Percentiles rank a stretch among this genome's conserved stretches.
Conservation (phyloP, 2,797 vertebrate genomes). For the Chaunax sp. region DNA sequence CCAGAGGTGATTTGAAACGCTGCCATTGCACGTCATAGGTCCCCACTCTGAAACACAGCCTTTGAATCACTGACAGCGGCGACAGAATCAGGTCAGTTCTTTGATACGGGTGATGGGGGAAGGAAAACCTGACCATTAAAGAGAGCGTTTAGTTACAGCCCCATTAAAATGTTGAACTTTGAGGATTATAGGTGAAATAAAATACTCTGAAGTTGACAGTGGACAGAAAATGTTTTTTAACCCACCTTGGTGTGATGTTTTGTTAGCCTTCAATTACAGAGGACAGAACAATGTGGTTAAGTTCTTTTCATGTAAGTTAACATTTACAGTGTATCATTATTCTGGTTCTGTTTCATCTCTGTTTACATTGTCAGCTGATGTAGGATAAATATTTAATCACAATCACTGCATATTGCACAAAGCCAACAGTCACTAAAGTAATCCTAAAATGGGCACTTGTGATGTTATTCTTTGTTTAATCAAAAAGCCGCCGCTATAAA, state of each 20-base stretch:
- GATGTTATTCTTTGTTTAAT: constrained; percentile 68
- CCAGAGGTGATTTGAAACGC: constrained; percentile 82
- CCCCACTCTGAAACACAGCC: constrained; percentile 62
- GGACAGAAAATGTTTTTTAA: constrained; percentile 15
- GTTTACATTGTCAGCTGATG: constrained; percentile 7
- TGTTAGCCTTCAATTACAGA: neutral
- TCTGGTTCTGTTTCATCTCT: constrained; percentile 1
- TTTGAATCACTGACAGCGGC: constrained; percentile 76
- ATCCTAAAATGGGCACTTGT: constrained; percentile 43
- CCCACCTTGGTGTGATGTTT: neutral
- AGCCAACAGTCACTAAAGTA: constrained; percentile 35
- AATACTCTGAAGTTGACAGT: constrained; percentile 19
- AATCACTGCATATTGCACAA: constrained; percentile 31
- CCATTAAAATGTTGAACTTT: constrained; percentile 43
- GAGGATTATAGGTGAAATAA: constrained; percentile 37
- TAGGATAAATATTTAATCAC: constrained; percentile 35
- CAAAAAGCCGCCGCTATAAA: constrained; percentile 56
- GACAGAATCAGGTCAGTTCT: constrained; percentile 78
- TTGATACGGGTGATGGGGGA: constrained; percentile 62
- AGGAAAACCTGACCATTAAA: constrained; percentile 61
- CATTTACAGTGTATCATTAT: neutral
- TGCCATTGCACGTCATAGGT: constrained; percentile 77
- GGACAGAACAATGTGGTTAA: constrained; percentile 2
- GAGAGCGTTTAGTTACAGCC: constrained; percentile 59
- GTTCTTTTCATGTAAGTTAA: constrained; percentile 17